These are phyloP conservation scores for Corythaixoides concolor DNA, from an alignment of 2,113 vertebrate genomes.

Conservation along the genomic window DNA sequence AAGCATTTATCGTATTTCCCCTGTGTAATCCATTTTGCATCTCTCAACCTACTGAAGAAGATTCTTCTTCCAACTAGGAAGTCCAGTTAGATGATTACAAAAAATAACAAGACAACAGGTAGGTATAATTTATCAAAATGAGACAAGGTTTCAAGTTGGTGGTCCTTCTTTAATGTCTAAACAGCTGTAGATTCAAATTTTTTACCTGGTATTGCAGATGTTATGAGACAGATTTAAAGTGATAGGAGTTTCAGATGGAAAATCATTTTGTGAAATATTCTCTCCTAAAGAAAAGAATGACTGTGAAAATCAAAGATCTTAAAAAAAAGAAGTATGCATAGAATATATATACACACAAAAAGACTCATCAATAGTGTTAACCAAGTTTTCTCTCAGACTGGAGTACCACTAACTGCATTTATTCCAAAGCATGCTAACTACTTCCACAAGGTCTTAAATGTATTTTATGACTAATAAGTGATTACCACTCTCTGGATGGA, in stretches of 20 bases:
- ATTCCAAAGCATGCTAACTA: background rate
- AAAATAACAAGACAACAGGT: background rate
- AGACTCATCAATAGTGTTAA: background rate
- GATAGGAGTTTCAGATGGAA: conserved; percentile 73
- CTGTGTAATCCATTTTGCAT: background rate
- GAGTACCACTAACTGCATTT: background rate
- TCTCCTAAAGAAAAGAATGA: conserved; percentile 76
- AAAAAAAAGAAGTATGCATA: conserved; percentile 29
- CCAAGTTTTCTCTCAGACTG: background rate
- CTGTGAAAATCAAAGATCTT: conserved; percentile 55
- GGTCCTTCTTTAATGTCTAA: conserved; percentile 19
- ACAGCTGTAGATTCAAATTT: background rate
- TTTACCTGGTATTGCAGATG: conserved; percentile 79
- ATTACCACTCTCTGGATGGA: background rate
- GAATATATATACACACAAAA: background rate
- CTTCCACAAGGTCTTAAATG: background rate
- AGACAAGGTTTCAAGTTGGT: conserved; percentile 45
- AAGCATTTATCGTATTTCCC: background rate
- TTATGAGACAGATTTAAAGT: conserved; percentile 76
- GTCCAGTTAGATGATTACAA: background rate
- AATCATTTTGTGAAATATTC: conserved; percentile 68
- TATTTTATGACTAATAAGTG: background rate
- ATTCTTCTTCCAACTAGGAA: background rate
- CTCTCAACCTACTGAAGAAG: background rate
- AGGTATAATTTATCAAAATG: background rate